phyloP scores from a whole-genome alignment of 2,113 vertebrate species.

The western clawed frog (Xenopus tropicalis) region DNA sequence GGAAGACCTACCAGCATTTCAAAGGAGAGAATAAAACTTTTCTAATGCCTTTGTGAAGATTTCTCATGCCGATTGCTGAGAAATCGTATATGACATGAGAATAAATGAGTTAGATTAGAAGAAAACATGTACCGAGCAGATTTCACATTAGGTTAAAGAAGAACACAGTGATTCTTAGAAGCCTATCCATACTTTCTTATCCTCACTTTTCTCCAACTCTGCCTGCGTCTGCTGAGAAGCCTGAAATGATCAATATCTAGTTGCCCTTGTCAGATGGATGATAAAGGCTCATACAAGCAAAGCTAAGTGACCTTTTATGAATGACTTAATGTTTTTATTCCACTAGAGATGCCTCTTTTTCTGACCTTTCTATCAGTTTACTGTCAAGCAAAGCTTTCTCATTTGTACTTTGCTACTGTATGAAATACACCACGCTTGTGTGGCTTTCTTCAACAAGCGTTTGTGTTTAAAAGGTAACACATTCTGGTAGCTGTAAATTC shows the following conservation, averaged over 20 bases:
- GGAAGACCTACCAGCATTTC: neutral
- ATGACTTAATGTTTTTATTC: slow-evolving; percentile 49
- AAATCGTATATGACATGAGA: slow-evolving; percentile 20
- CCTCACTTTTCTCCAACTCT: slow-evolving; percentile 24
- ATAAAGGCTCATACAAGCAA: slow-evolving; percentile 68
- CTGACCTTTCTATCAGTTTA: slow-evolving; percentile 66
- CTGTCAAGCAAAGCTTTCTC: slow-evolving; percentile 47
- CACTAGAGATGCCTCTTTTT: slow-evolving; percentile 35
- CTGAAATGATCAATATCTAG: slow-evolving; percentile 67
- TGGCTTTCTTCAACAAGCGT: slow-evolving; percentile 5
- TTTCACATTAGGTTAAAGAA: slow-evolving; percentile 33
- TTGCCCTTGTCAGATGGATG: slow-evolving; percentile 71
- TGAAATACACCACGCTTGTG: slow-evolving; percentile 18
- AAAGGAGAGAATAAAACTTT: neutral
- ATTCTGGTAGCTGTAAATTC: no score
- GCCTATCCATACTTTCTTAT: slow-evolving; percentile 37
- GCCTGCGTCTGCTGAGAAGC: slow-evolving; percentile 47
- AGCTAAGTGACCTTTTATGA: slow-evolving; percentile 63
- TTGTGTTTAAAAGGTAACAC: no score
- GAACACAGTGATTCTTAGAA: slow-evolving; percentile 28
- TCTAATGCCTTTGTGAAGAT: neutral
- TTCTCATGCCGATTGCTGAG: slow-evolving; percentile 8
- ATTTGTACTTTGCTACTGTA: slow-evolving; percentile 30
- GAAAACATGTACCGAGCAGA: slow-evolving; percentile 22
- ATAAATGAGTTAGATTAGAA: slow-evolving; percentile 26